These are phyloP conservation scores for Elegia similella DNA, from an alignment of 2,888 invertebrate species.

Conservation along the genomic window DNA sequence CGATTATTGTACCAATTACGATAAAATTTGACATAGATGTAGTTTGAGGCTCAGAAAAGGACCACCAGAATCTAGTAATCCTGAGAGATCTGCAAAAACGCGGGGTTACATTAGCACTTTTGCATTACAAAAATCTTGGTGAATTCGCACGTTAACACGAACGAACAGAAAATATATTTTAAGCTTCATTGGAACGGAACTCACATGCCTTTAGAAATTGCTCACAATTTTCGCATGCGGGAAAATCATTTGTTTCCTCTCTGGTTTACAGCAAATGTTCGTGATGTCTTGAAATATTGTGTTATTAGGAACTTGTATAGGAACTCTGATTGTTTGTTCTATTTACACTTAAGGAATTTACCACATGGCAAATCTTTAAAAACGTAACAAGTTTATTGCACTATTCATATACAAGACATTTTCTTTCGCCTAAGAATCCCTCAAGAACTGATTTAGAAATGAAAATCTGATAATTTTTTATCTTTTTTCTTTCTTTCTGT, in stretches of 20 bases:
- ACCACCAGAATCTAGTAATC: no score
- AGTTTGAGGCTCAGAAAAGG: no score
- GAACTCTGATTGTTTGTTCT: not conserved
- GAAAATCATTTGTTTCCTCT: constrained; percentile 9
- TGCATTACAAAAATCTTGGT: not conserved
- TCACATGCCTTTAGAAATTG: constrained; percentile 4
- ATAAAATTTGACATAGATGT: no score
- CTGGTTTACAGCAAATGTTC: constrained; percentile 2
- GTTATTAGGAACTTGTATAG: constrained; percentile 1
- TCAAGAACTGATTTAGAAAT: no score
- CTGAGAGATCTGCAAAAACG: no score
- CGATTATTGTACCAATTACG: no score
- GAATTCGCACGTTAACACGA: not conserved
- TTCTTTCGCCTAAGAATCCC: no score
- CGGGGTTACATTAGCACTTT: not conserved
- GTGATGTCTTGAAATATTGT: constrained; percentile 5
- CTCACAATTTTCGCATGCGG: constrained; percentile 6
- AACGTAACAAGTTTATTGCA: no score
- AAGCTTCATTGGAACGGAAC: not conserved
- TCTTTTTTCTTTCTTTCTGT: no score
- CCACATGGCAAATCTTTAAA: no score
- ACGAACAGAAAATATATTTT: not conserved
- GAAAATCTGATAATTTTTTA: no score
- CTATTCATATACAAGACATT: no score
- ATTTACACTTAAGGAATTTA: not conserved